Percentiles rank a stretch among this genome's conserved stretches.
These are phyloP conservation scores for Ryuthela nishihirai DNA, from an alignment of 2,888 invertebrate species.

Conservation along the genomic window DNA sequence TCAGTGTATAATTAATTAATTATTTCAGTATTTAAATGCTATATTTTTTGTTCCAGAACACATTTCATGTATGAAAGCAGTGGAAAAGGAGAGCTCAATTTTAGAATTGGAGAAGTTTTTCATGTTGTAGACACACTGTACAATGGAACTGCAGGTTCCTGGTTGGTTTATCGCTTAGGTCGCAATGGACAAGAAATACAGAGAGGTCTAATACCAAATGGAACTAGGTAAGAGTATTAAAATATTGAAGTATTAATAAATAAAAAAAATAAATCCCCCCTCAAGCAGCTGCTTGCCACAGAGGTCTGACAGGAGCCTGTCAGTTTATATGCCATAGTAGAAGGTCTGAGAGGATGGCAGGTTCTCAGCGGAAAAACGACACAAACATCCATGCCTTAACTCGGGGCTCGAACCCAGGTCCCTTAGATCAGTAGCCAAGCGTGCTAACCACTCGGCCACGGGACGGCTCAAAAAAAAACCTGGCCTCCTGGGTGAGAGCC, in stretches of 20 bases:
- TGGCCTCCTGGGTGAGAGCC: too few relatives aligned
- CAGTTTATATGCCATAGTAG: too few relatives aligned
- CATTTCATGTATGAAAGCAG: slow-evolving; percentile 84
- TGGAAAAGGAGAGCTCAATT: slow-evolving; percentile 90
- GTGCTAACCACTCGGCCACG: too few relatives aligned
- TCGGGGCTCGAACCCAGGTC: too few relatives aligned
- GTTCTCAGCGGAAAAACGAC: too few relatives aligned
- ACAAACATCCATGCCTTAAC: too few relatives aligned
- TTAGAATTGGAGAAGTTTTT: slow-evolving; percentile 92
- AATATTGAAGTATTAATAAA: too few relatives aligned
- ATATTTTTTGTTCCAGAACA: slow-evolving; percentile 55
- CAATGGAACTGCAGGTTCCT: slow-evolving; percentile 94
- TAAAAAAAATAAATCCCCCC: too few relatives aligned
- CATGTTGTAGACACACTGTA: slow-evolving; percentile 92
- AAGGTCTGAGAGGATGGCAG: too few relatives aligned
- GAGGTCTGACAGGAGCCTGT: too few relatives aligned
- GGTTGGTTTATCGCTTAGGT: slow-evolving; percentile 90
- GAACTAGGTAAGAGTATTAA: slow-evolving; percentile 51
- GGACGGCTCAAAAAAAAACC: too few relatives aligned
- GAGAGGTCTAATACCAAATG: slow-evolving; percentile 93
- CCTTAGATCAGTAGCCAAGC: too few relatives aligned
- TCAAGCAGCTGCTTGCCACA: background rate
- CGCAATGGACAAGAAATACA: slow-evolving; percentile 91
- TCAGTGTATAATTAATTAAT: background rate
- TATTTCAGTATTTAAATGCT: background rate